Base-by-base conservation (phyloP, 2,888 invertebrate genomes). In the Yponomeuta plumbellus region DNA sequence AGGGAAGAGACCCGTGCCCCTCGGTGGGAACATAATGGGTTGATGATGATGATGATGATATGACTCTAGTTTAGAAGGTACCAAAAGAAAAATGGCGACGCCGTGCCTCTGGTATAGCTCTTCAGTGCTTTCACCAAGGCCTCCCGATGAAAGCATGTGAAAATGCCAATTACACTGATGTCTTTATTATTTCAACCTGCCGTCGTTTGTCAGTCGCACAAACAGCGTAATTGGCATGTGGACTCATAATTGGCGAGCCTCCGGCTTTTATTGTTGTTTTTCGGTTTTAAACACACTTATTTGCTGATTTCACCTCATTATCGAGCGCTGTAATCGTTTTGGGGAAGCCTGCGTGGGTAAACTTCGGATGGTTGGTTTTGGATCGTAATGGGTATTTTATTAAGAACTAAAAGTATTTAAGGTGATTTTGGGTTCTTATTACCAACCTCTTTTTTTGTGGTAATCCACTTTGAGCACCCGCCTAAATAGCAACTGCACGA, bases 141-240 rank as follows among this genome's bases (percentile, higher is more conserved):
- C 26, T 59, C 22, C 59, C 23, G 59, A 59, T 23, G 59, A 62
- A 62, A 39, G 62, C 39, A 26, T 39, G 62, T 62, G 62, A 62
- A 62, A 62, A 65, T 52, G 65, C 65, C 65, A 65, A 65, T 65
- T 65, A 65, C 39, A 59, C 40, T 58, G 65, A 65, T 59, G 59
- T 65, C 58, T 65, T 65, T 65, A 65, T 65, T 65, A 65, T 65
- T 65, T 65, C 44, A 23, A 44, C 39, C 65, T 34, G n/a, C 20
- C 65, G 40, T 10, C 26, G 26, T 65, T 52, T 22, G 40, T 44
- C 58, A 21, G 59, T 59, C 59, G 59, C 44, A 52, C 44, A 52
- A 52, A 11, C 59, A 23, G 21, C 59, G 23, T 59, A 59, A 59
- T 59, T 59, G 59, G 22, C 59, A 59, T 52, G 44, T 52, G 44